phyloP scores from a whole-genome alignment of 2,113 vertebrate species.

The Mus spicilegus region DNA sequence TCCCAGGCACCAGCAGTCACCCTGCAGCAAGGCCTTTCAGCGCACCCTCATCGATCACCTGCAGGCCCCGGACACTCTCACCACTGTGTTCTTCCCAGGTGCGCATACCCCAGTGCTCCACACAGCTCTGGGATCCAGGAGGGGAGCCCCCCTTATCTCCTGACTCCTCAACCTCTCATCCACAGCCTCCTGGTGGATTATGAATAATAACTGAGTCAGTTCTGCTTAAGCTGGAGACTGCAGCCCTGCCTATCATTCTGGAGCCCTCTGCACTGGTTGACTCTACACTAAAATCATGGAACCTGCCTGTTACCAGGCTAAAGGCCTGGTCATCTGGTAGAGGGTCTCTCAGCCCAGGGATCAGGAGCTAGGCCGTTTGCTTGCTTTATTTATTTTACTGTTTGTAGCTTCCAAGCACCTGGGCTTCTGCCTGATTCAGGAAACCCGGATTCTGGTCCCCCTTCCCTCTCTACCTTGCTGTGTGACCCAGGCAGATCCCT shows the following conservation, averaged over 20 bases:
- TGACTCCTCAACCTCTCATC: conserved; percentile 73
- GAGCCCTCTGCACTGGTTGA: conserved; percentile 44
- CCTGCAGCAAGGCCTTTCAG: conserved; percentile 94
- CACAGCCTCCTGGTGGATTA: conserved; percentile 97
- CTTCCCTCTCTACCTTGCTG: conserved; percentile 1
- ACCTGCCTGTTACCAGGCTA: neutral
- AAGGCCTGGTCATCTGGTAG: neutral
- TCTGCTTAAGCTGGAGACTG: neutral
- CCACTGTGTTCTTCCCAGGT: conserved; percentile 97
- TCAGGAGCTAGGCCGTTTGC: conserved; percentile 17
- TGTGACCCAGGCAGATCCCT: neutral
- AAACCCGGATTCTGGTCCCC: conserved; percentile 28
- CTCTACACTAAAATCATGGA: conserved; percentile 45
- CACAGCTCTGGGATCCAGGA: neutral
- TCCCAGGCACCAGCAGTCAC: conserved; percentile 94
- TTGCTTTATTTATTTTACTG: conserved; percentile 19
- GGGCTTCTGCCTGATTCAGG: conserved; percentile 34
- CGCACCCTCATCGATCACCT: conserved; percentile 92
- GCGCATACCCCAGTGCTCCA: neutral
- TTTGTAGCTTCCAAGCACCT: conserved; percentile 40
- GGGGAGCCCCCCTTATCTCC: neutral
- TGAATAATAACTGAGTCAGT: conserved; percentile 92
- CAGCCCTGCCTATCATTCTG: conserved; percentile 31
- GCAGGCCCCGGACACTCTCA: conserved; percentile 93
- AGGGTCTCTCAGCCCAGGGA: conserved; percentile 47